Evolutionary conservation across 35 echinoderm and acorn worm genomes (phyloP), one percentile per base, ranked within the genome.

Genomic region (Ptychodera flava): DNA sequence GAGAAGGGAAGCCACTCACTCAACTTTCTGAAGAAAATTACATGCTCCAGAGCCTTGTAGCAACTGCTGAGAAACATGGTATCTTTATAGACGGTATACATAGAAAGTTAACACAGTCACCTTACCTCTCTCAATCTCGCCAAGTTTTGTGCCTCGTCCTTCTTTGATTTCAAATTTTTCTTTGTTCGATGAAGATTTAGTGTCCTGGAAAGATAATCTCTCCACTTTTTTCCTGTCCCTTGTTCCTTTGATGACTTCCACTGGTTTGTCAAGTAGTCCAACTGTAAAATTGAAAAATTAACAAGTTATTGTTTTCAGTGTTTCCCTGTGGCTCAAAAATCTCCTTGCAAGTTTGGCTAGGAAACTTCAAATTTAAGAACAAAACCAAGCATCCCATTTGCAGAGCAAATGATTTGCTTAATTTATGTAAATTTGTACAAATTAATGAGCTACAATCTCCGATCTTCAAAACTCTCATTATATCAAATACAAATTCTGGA

Each of bases 211-310:
- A 33, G 77, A 53, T 77, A 94, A 78, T 32, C 93, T 87, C 38
- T 94, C 85, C 0, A 90, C 89, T 77, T 94, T 94, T 36, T 91
- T 94, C 89, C 93, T 84, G 80, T 94, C 93, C 38, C 93, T 33
- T 37, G 90, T 91, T 28, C 93, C 93, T 78, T 85, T 85, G 82
- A 94, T 87, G 22, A 94, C 78, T 45, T 91, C 15, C 1, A 94
- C 93, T 36, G 93, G 93, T 22, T 89, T 89, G n/a, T 94, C 93
- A 22, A 94, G 82, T 32, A 85, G 85, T 22, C 93, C 93, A 85
- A 80, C 93, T 94, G 77, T 78, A 37, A 32, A 28, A 33, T 78
- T 30, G 37, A 85, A 64, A 30, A 85, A 53, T 38, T 16, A 22
- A 53, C 29, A 38, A 38, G 76, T 53, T 85, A 38, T 28, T 34